Evolutionary conservation across 2,888 invertebrate species (phyloP), one percentile per base, ranked within the genome.

Genomic region (Dione juno): DNA sequence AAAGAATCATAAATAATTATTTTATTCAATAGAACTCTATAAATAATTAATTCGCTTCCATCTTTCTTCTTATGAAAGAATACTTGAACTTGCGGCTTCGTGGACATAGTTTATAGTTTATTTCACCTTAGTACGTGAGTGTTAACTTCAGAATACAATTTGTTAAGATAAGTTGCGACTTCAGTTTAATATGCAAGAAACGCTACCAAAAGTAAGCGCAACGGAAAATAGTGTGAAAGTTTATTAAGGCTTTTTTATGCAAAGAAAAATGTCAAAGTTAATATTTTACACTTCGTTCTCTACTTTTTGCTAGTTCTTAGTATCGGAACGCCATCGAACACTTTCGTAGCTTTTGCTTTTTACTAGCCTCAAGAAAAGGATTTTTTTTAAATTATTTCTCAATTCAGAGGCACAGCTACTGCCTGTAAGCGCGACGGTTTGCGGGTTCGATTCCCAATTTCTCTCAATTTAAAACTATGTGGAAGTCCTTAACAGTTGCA

Each of bases 121-220:
- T 14, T 52, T 35, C 19, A 52, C 19, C 41, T 28, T 67, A 37
- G 50, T 61, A 67, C 52, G 67, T 67, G 43, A 67, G 61, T 41
- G 28, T 53, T 61, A 53, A 61, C 67, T 67, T 13, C 16, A 43
- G 21, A 59, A 67, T 52, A 67, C 61, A 67, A 67, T 59, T 67
- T 58, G 52, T 59, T 59, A 52, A 67, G 67, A 67, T 59, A 67
- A 59, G 59, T 59, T 59, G 41, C 41, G 28, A 37, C 21, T 21
- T 40, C 13, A 67, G 52, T n/a, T 61, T 52, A 66, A 48, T 50
- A 61, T 43, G 9, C 50, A 67, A 61, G 35, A 59, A 53, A 5
- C 9, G n/a, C n/a, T 50, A 35, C 16, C 43, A 28, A 28, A 67
- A 41, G 19, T 59, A 59, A 59, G 13, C 14, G 58, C 5, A 13